Evolutionary conservation across 2,888 invertebrate genomes (phyloP), one percentile per base, ranked within the genome.

Genomic region (Antitype chi): DNA sequence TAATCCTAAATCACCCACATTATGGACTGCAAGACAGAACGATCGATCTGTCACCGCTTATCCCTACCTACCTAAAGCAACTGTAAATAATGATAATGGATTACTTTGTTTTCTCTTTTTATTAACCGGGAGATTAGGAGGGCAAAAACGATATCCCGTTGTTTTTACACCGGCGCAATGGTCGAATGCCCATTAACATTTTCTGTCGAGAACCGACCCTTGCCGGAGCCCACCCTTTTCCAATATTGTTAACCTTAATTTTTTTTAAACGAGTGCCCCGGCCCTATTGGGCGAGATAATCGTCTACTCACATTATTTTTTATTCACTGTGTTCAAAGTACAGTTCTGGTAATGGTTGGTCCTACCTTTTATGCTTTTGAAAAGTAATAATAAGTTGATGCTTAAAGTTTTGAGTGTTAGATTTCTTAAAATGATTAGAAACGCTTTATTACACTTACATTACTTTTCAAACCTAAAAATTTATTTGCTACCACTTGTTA

Each of bases 71-170:
- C 90, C 81, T 86, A 90, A 91, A 92, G 89, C 89, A 89, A 90
- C 91, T 90, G 92, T 92, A 92, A 92, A 93, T 93, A 94, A 94
- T 90, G 93, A 91, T 92, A 93, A 93, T 92, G 91, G 92, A 94
- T 94, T 92, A 89, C 89, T 90, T 91, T 92, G 89, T 89, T 87
- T 87, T 81, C 89, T 89, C 88, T 89, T 93, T 93, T 93, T 93
- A 92, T 92, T 92, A 91, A 89, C 87, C 80, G 85, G 86, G 91
- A 93, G 93, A 94, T 94, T 93, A 93, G 91, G 88, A 87, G 84
- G 87, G 90, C 90, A 94, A 94, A 94, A 94, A 93, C 94, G 89
- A 87, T 89, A 91, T 88, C 88, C 73, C 87, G 88, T 92, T 94
- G 94, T 94, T 95, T 94, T 95, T 94, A 90, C 89, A 87, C 85